Percentiles rank a stretch among this genome's conserved stretches.
These are phyloP conservation scores for Arnoldichthys spilopterus DNA, from an alignment of 2,797 vertebrate genomes.

Conservation along the genomic window DNA sequence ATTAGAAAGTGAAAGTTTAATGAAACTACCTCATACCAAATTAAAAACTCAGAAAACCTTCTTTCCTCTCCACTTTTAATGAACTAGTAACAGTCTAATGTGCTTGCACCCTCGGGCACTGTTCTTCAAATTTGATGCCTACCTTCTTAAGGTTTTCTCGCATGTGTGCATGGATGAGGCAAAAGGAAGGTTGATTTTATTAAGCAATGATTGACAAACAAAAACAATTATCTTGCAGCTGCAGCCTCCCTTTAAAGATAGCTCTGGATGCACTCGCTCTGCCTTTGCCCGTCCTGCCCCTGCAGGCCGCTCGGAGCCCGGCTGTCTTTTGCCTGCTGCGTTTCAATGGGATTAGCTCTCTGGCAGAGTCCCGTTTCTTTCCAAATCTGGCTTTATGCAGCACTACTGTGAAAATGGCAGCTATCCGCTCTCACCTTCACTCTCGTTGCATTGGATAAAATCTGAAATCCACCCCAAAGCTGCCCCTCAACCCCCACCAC, in stretches of 20 bases:
- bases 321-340: constrained; percentile 42
- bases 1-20: constrained; percentile 32
- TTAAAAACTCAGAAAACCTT: constrained; percentile 2
- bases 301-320: constrained; percentile 27
- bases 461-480: constrained; percentile 28
- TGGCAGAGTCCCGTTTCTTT: constrained; percentile 33
- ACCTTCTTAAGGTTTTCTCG: constrained; percentile 11
- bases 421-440: constrained; percentile 9
- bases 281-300: constrained; percentile 2
- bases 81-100: neutral
- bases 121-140: neutral
- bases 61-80: constrained; percentile 4
- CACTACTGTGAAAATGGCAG: constrained; percentile 16
- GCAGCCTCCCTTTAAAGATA: constrained; percentile 52
- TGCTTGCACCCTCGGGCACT: constrained; percentile 4
- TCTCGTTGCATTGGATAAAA: constrained; percentile 10
- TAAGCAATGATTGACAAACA: constrained; percentile 50
- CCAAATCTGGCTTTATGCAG: constrained; percentile 50
- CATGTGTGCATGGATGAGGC: constrained; percentile 31
- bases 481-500: neutral
- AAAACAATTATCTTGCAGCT: constrained; percentile 51
- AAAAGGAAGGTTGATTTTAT: constrained; percentile 39
- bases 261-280: constrained; percentile 34
- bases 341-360: constrained; percentile 55
- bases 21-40: neutral